These are phyloP conservation scores for Autographa pulchrina DNA, from an alignment of 2,888 invertebrate genomes.

Conservation along the genomic window DNA sequence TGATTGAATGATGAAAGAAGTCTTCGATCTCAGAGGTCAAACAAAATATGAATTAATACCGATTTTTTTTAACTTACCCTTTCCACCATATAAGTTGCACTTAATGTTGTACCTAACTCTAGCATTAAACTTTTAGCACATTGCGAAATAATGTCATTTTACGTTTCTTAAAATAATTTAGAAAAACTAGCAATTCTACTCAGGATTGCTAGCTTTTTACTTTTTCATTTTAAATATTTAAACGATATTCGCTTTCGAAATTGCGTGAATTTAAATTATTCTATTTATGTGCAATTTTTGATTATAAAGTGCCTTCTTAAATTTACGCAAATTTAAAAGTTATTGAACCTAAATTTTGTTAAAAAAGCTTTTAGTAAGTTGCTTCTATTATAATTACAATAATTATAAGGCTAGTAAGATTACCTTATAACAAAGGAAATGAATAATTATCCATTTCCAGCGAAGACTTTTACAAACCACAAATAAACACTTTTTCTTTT, in stretches of 20 bases:
- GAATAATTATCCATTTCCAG: not conserved
- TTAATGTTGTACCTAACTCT: no score
- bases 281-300: not conserved
- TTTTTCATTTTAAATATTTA: not conserved
- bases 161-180: not conserved
- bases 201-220: not conserved
- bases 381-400: not conserved
- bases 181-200: not conserved
- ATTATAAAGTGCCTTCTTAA: not conserved
- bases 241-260: not conserved
- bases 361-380: not conserved
- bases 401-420: not conserved
- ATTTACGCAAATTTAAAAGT: not conserved
- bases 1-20: not conserved
- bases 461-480: not conserved
- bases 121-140: not conserved
- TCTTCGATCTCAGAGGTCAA: not conserved
- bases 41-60: not conserved
- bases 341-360: no score
- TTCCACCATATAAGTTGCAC: no score
- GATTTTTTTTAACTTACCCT: no score
- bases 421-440: not conserved
- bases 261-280: not conserved
- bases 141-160: not conserved
- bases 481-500: not conserved